A percentile compares a stretch with the other conserved stretches of the same genome.
Evolutionary conservation across 2,797 vertebrate genomes (phyloP).

Genomic region (Carduelis carduelis): DNA sequence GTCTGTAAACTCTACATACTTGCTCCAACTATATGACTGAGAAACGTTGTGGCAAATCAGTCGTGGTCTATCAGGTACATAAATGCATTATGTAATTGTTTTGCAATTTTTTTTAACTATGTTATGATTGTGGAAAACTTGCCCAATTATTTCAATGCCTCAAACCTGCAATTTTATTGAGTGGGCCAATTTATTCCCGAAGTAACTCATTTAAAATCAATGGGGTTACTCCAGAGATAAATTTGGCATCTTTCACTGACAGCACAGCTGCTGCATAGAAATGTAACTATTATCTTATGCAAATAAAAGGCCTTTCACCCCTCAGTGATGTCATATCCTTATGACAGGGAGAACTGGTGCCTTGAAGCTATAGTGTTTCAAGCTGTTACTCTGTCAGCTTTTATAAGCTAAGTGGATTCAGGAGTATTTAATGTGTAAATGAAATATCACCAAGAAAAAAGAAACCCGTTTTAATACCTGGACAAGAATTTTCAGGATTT

Average conservation of each 20-base stretch:
- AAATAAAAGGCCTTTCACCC: constrained; percentile 57
- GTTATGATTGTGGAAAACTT: background rate
- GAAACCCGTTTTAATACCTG: background rate
- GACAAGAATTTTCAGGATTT: background rate
- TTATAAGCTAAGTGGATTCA: background rate
- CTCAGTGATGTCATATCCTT: constrained; percentile 38
- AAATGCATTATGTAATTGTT: background rate
- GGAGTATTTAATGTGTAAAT: background rate
- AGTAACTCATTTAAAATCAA: constrained; percentile 51
- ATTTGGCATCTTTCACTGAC: constrained; percentile 51
- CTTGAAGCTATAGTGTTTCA: constrained; percentile 38
- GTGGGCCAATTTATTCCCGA: constrained; percentile 20
- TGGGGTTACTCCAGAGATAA: constrained; percentile 36
- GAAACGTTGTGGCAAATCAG: background rate
- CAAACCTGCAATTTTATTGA: constrained; percentile 18
- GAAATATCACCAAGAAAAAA: background rate
- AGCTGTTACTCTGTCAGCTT: constrained; percentile 47
- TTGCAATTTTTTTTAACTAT: background rate
- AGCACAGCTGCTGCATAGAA: constrained; percentile 57
- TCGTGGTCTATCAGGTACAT: background rate
- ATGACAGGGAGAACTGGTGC: background rate
- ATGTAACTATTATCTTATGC: constrained; percentile 36
- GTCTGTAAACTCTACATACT: background rate
- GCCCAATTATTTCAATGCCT: constrained; percentile 36
- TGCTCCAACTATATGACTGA: background rate